A percentile compares a stretch with the other conserved stretches of the same genome.
Evolutionary conservation across 2,113 vertebrate species (phyloP).

Genomic region (Esox niger): DNA sequence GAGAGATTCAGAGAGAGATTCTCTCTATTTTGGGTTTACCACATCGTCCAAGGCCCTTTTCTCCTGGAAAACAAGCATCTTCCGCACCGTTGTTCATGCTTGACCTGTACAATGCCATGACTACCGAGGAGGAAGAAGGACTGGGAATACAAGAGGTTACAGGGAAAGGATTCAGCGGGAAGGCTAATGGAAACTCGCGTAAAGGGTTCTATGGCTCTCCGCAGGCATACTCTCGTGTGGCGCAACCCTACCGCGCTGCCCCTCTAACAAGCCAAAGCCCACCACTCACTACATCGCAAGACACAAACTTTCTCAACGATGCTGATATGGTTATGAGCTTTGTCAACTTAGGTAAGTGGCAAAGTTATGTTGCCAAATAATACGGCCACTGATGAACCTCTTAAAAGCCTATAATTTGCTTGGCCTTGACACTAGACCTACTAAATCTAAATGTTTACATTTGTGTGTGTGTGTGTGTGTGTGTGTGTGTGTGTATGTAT

Average conservation of each 20-base stretch:
- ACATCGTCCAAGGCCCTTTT: conserved; percentile 95
- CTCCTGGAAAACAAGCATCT: conserved; percentile 92
- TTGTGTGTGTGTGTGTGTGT: too few species aligned
- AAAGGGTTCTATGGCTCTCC: conserved; percentile 81
- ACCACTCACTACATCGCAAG: conserved; percentile 85
- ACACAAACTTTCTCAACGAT: conserved; percentile 96
- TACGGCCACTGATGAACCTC: too few species aligned
- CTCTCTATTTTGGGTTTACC: conserved; percentile 97
- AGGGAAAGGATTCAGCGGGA: conserved; percentile 75
- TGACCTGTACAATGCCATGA: conserved; percentile 98
- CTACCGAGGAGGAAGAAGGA: conserved; percentile 85
- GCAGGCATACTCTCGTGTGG: conserved; percentile 82
- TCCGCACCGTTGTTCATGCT: conserved; percentile 99
- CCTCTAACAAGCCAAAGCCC: conserved; percentile 81
- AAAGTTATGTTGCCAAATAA: too few species aligned
- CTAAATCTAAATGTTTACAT: too few species aligned
- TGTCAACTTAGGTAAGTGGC: conserved; percentile 97
- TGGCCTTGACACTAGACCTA: too few species aligned
- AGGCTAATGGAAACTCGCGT: conserved; percentile 76
- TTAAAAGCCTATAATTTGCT: too few species aligned
- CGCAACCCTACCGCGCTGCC: conserved; percentile 77
- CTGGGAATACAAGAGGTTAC: conserved; percentile 71
- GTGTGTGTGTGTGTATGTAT: too few species aligned
- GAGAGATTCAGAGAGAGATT: conserved; percentile 98
- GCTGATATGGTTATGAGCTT: conserved; percentile 99